phyloP scores from a whole-genome alignment of 1,140 invertebrate species.

The Heliconius eleuchia region DNA sequence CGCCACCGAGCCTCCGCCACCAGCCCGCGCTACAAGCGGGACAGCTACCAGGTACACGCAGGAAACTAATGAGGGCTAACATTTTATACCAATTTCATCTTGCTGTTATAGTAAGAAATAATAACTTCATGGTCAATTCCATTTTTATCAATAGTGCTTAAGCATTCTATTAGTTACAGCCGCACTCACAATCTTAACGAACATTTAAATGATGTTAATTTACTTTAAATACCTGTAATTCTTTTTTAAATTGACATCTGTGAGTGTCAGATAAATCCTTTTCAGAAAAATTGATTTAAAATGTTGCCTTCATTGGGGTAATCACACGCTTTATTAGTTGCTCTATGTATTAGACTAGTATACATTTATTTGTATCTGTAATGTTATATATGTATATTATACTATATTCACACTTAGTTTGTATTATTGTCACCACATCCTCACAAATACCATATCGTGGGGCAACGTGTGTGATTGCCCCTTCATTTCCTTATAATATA shows the following conservation, averaged over 20 bases:
- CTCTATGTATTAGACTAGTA: constrained; percentile 21
- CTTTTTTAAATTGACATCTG: too few relatives aligned
- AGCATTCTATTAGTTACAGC: too few relatives aligned
- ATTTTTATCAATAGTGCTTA: too few relatives aligned
- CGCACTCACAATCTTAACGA: too few relatives aligned
- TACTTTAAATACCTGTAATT: too few relatives aligned
- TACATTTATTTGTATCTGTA: constrained; percentile 31
- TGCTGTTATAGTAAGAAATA: background rate
- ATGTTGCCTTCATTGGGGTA: constrained; percentile 30
- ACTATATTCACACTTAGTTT: constrained; percentile 47
- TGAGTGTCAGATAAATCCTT: constrained; percentile 15
- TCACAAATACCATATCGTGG: constrained; percentile 30
- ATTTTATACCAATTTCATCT: background rate
- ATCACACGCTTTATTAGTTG: constrained; percentile 43
- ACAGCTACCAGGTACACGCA: constrained; percentile 77
- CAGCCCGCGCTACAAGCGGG: constrained; percentile 69
- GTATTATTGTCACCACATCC: constrained; percentile 48
- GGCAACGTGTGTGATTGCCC: constrained; percentile 48
- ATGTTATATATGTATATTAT: constrained; percentile 46
- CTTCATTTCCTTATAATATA: background rate
- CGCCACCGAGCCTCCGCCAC: constrained; percentile 54
- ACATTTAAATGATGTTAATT: too few relatives aligned
- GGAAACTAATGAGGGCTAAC: background rate
- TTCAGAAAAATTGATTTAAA: background rate
- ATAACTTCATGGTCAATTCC: too few relatives aligned